phyloP scores from a whole-genome alignment of 2,113 vertebrate species.

The Candoia aspera region DNA sequence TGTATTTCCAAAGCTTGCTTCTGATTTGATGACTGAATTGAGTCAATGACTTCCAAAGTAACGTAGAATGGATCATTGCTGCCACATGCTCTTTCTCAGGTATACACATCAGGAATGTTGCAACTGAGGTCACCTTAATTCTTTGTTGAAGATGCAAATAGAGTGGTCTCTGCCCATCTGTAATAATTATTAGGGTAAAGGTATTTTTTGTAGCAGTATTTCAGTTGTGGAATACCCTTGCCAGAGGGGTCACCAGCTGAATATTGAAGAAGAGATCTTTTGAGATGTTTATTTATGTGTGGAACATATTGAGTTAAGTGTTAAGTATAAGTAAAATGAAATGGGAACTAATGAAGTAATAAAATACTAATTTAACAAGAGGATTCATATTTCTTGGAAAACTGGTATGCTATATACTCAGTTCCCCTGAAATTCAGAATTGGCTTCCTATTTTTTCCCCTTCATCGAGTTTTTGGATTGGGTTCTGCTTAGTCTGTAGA shows the following conservation, averaged over 20 bases:
- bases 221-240: neutral
- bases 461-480: neutral
- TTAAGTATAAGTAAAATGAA: constrained; percentile 7
- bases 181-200: neutral
- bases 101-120: neutral
- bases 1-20: neutral
- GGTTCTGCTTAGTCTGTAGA: neutral
- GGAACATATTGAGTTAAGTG: constrained; percentile 19
- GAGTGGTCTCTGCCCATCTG: neutral
- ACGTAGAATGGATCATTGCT: neutral
- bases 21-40: neutral
- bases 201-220: neutral
- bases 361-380: constrained; percentile 7
- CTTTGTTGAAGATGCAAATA: neutral
- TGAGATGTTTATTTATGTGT: constrained; percentile 1
- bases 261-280: neutral
- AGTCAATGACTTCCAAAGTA: neutral
- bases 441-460: constrained; percentile 1
- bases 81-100: neutral
- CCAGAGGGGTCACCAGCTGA: neutral
- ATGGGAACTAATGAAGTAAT: neutral
- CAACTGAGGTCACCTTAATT: neutral
- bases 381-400: neutral
- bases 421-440: constrained; percentile 17
- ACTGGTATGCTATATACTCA: neutral